Conservation (phyloP, 1,140 invertebrate genomes). For the Hycleus phaleratus region DNA sequence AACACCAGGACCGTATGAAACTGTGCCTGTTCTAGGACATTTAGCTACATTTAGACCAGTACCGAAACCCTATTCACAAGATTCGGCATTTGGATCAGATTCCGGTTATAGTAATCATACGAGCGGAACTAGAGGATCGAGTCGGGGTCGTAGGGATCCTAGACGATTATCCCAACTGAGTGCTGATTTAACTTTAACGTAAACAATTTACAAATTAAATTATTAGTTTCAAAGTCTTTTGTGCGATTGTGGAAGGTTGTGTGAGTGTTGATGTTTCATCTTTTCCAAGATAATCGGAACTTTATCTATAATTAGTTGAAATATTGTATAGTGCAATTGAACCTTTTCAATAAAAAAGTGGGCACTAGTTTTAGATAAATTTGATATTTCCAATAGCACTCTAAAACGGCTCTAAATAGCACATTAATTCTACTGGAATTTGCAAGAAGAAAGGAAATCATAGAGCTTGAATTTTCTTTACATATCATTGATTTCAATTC, state of each 20-base stretch:
- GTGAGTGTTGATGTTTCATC: not conserved
- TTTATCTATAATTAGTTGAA: not conserved
- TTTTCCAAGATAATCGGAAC: not conserved
- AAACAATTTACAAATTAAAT: slow-evolving; percentile 1
- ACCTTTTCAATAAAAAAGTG: not conserved
- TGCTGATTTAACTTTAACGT: slow-evolving; percentile 38
- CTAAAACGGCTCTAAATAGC: no score
- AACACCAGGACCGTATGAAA: slow-evolving; percentile 48
- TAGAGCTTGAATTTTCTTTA: no score
- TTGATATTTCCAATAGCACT: no score
- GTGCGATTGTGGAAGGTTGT: not conserved
- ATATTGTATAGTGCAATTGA: not conserved
- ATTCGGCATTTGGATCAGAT: slow-evolving; percentile 57
- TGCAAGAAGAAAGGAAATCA: no score
- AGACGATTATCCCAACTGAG: slow-evolving; percentile 38
- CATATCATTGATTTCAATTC: no score
- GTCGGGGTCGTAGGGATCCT: slow-evolving; percentile 34
- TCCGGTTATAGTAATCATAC: slow-evolving; percentile 64
- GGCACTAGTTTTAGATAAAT: not conserved
- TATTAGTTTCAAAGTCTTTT: not conserved
- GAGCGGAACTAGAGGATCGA: slow-evolving; percentile 37
- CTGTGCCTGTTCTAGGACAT: slow-evolving; percentile 48
- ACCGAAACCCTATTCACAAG: slow-evolving; percentile 41
- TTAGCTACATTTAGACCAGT: slow-evolving; percentile 38
- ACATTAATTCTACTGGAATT: no score